Percentiles rank a stretch among this genome's conserved stretches.
Conservation (phyloP, 2,113 vertebrate species). For the Mirza zaza region DNA sequence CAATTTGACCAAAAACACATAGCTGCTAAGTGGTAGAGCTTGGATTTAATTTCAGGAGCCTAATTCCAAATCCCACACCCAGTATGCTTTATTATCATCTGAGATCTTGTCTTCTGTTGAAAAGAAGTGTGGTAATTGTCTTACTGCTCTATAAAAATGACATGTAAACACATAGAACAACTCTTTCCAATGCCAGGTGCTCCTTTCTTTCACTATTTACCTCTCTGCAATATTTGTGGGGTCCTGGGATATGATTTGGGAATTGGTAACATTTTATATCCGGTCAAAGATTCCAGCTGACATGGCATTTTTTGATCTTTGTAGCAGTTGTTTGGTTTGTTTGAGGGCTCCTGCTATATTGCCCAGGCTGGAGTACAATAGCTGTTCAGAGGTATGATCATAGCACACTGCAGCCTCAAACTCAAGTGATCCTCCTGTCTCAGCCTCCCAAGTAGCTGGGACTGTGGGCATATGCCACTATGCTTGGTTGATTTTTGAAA, state of each 20-base stretch:
- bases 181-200: not conserved
- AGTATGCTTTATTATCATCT: not conserved
- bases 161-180: not conserved
- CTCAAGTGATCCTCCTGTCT: not conserved
- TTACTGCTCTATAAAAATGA: slow-evolving; percentile 14
- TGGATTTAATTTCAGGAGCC: not conserved
- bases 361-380: not conserved
- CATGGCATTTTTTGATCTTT: not conserved
- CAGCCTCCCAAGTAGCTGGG: not conserved
- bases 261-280: not conserved
- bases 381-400: not conserved
- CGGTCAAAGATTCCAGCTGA: not conserved
- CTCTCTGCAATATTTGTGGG: not conserved
- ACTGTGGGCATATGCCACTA: not conserved
- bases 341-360: not conserved
- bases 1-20: not conserved
- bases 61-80: not conserved
- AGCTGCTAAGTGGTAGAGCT: not conserved
- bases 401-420: not conserved
- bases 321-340: not conserved
- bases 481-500: not conserved
- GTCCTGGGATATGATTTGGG: not conserved
- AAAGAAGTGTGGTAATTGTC: not conserved
- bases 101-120: not conserved
- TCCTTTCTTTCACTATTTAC: not conserved